Evolutionary conservation across 1,140 invertebrate species (phyloP), one percentile per base, ranked within the genome.

Genomic region (Armadillidium nasatum): DNA sequence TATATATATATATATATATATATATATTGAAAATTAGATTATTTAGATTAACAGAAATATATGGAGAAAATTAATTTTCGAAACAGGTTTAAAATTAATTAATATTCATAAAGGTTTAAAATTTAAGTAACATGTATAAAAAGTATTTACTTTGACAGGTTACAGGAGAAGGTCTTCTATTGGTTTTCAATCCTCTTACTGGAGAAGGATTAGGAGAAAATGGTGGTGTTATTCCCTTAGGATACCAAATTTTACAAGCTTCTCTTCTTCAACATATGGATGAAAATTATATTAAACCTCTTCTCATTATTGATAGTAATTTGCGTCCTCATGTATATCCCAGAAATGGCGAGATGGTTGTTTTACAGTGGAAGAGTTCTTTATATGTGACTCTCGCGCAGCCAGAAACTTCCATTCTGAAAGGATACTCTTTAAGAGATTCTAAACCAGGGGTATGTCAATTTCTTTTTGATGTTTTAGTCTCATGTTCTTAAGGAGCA

Each of bases 111-210:
- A n/a, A n/a, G n/a, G n/a, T n/a, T n/a, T n/a, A n/a, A n/a, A n/a
- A n/a, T n/a, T n/a, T n/a, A n/a, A n/a, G n/a, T n/a, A n/a, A n/a
- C n/a, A n/a, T n/a, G n/a, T n/a, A n/a, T n/a, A n/a, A n/a, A n/a
- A n/a, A n/a, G n/a, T n/a, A n/a, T n/a, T n/a, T n/a, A n/a, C n/a
- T n/a, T n/a, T n/a, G n/a, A n/a, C 82, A 93, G 89, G 84, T 85
- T 44, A 90, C 89, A 1, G 90, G 89, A 66, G 89, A 93, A 82
- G 91, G 92, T 10, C 84, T 94, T 10, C 82, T 96, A 21, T 91
- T 90, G 81, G 89, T 89, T 7, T 91, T 97, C 82, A 92, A 97
- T 86, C 95, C 95, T 0, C 94, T 97, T 73, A 92, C 88, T 68
- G 95, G 95, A 7, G 82, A 88, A 0, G 88, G 88, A 67, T 86